These are phyloP conservation scores for Cheirogaleus medius DNA, from an alignment of 2,113 vertebrate genomes.

Conservation along the genomic window DNA sequence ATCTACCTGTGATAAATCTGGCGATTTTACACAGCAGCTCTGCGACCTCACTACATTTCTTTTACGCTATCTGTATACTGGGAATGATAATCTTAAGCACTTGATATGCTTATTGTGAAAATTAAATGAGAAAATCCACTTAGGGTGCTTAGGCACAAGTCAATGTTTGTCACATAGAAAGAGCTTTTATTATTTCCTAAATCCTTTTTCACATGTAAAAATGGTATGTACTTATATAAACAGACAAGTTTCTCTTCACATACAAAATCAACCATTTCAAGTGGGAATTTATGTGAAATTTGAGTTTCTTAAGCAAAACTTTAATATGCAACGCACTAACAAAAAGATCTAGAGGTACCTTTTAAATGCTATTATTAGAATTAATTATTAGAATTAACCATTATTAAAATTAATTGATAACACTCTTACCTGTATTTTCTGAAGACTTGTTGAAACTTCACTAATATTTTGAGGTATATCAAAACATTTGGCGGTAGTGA, in stretches of 20 bases:
- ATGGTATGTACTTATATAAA: not conserved
- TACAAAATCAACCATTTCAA: not conserved
- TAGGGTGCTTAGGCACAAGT: not conserved
- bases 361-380: not conserved
- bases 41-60: not conserved
- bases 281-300: not conserved
- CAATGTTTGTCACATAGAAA: not conserved
- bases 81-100: not conserved
- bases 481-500: slow-evolving; percentile 96
- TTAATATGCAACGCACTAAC: not conserved
- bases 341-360: not conserved
- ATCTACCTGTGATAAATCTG: not conserved
- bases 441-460: slow-evolving; percentile 90
- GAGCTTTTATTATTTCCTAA: not conserved
- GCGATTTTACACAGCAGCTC: not conserved
- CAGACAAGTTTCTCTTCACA: not conserved
- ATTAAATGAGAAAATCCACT: not conserved
- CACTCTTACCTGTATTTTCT: slow-evolving; percentile 93
- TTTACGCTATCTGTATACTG: not conserved
- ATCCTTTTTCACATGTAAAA: not conserved
- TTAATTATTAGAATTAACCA: not conserved
- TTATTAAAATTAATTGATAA: not conserved
- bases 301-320: not conserved
- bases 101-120: not conserved
- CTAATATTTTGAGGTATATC: slow-evolving; percentile 92